Conservation (phyloP, 2,113 vertebrate species). For the Cricetomys ansorgei region DNA sequence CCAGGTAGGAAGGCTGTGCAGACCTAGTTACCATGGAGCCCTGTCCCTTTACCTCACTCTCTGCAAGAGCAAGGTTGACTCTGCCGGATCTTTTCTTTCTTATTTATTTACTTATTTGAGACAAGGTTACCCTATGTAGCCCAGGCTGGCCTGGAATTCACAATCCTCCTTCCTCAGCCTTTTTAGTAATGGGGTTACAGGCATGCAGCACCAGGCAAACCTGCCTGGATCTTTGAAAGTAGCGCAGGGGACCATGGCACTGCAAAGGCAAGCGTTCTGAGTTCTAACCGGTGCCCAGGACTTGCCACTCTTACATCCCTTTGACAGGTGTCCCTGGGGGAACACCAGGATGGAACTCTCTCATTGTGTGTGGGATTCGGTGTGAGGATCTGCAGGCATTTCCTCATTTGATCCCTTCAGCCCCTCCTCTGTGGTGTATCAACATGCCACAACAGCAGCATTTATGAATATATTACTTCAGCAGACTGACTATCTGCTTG, state of each 20-base stretch:
- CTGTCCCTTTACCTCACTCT: neutral
- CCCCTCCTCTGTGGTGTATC: neutral
- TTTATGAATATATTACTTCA: neutral
- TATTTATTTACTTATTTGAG: neutral
- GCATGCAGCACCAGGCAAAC: neutral
- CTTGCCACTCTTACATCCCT: neutral
- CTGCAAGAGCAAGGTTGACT: neutral
- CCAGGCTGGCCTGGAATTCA: neutral
- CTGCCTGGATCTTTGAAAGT: neutral
- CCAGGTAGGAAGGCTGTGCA: conserved; percentile 76
- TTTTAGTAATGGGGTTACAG: neutral
- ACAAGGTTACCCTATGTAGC: neutral
- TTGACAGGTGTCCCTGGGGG: neutral
- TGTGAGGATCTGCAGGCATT: neutral
- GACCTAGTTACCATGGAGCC: accelerated
- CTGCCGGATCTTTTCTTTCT: neutral
- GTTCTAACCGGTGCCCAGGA: neutral
- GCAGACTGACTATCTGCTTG: neutral
- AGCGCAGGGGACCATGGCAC: neutral
- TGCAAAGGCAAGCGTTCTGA: neutral
- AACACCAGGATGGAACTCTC: too few species aligned
- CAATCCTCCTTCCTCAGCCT: neutral
- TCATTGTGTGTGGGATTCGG: neutral
- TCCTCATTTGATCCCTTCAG: neutral
- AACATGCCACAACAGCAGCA: neutral